Percentiles rank a stretch among this genome's conserved stretches.
Evolutionary conservation across 1,140 invertebrate genomes (phyloP).

Genomic region (Leguminivora glycinivorella): DNA sequence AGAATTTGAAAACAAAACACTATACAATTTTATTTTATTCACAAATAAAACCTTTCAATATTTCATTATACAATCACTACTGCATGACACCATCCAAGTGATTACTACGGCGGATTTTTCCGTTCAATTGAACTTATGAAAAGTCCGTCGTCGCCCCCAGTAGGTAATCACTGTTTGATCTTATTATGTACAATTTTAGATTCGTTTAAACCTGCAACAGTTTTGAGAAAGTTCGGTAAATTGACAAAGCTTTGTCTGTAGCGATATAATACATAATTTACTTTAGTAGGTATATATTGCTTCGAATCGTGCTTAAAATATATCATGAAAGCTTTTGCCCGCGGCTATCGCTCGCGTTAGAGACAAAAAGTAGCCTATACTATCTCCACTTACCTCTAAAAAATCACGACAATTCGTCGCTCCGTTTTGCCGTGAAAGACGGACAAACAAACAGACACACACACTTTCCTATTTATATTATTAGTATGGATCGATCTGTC

Average conservation of each 20-base stretch:
- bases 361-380: too few species aligned
- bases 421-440: too few species aligned
- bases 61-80: conserved; percentile 32
- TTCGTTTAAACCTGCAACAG: conserved; percentile 14
- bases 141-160: conserved; percentile 40
- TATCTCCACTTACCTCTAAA: too few species aligned
- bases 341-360: too few species aligned
- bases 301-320: too few species aligned
- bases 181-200: conserved; percentile 38
- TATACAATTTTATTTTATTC: not conserved
- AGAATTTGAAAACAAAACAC: not conserved
- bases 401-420: too few species aligned
- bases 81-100: conserved; percentile 48
- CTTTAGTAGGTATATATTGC: too few species aligned
- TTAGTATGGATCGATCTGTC: too few species aligned
- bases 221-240: not conserved
- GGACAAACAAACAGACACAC: too few species aligned
- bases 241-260: not conserved
- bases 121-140: conserved; percentile 71
- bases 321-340: too few species aligned
- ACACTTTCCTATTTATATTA: too few species aligned
- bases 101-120: conserved; percentile 66
- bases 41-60: not conserved
- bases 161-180: conserved; percentile 66
- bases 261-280: too few species aligned